Evolutionary conservation across 2,797 vertebrate species (phyloP).

Genomic region (Crenuchus spilurus): DNA sequence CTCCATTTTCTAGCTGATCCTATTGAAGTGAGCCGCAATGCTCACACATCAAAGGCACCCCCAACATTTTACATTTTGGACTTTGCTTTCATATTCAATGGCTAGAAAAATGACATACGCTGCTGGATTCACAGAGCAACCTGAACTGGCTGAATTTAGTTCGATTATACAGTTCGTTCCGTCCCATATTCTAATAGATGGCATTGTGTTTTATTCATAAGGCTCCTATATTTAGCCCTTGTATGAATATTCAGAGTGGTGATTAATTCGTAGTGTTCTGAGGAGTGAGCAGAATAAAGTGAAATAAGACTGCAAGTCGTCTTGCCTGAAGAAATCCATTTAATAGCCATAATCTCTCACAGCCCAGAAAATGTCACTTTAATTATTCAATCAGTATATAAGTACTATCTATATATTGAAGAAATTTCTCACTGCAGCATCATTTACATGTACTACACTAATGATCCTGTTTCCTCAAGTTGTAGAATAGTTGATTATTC

Average conservation of each 20-base stretch:
- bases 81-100: slow-evolving; percentile 36
- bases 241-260: slow-evolving; percentile 62
- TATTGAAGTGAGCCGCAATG: slow-evolving; percentile 58
- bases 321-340: background rate
- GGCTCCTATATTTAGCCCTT: slow-evolving; percentile 57
- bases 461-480: too few relatives aligned
- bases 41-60: slow-evolving; percentile 63
- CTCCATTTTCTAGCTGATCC: slow-evolving; percentile 49
- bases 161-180: slow-evolving; percentile 48
- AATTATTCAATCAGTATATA: background rate
- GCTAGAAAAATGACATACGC: slow-evolving; percentile 24
- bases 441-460: background rate
- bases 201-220: slow-evolving; percentile 71
- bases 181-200: slow-evolving; percentile 49
- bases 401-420: too few relatives aligned
- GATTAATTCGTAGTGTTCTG: slow-evolving; percentile 54
- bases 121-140: background rate
- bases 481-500: too few relatives aligned
- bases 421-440: background rate
- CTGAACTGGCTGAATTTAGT: slow-evolving; percentile 14
- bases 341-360: background rate
- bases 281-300: slow-evolving; percentile 7
- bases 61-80: slow-evolving; percentile 34
- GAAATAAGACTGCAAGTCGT: slow-evolving; percentile 2
- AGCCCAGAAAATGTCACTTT: background rate